Percentiles rank a stretch among this genome's conserved stretches.
Evolutionary conservation across 2,113 vertebrate genomes (phyloP).

Genomic region (Sander vitreus): DNA sequence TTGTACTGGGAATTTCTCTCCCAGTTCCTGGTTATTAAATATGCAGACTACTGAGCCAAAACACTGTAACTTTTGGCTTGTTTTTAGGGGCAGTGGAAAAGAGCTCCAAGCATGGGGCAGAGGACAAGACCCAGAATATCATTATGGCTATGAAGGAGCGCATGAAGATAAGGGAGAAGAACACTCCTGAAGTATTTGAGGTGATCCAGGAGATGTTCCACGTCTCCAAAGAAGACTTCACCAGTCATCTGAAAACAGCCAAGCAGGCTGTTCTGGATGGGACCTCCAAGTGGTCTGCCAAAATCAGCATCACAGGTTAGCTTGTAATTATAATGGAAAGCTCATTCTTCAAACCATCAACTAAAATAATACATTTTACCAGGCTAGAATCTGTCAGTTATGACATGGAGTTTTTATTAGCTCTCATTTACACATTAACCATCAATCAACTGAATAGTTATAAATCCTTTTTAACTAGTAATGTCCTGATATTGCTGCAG

Average conservation of each 20-base stretch:
- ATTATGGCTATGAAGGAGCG: conserved; percentile 99
- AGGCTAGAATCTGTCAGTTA: not conserved
- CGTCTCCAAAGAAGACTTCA: conserved; percentile 93
- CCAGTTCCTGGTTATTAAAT: not conserved
- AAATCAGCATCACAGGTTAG: conserved; percentile 96
- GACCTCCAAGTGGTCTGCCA: conserved; percentile 99
- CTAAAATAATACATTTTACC: not conserved
- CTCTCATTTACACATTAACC: not conserved
- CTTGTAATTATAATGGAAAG: not conserved
- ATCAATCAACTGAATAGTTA: not conserved
- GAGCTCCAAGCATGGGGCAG: conserved; percentile 97
- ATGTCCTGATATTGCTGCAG: not conserved
- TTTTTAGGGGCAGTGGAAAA: conserved; percentile 95
- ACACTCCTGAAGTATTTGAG: conserved; percentile 95
- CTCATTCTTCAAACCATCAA: not conserved
- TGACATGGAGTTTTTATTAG: not conserved
- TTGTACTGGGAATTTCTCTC: not conserved
- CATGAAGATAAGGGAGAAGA: conserved; percentile 98
- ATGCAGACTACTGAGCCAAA: not conserved
- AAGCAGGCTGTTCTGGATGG: conserved; percentile 97
- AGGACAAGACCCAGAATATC: conserved; percentile 98
- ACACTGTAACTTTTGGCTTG: not conserved
- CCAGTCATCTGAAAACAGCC: conserved; percentile 90
- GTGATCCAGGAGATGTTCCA: conserved; percentile 97
- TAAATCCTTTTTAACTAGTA: not conserved